Percentiles rank a stretch among this genome's conserved stretches.
phyloP scores from a whole-genome alignment of 1,140 invertebrate genomes.

The Zaprionus camerounensis region DNA sequence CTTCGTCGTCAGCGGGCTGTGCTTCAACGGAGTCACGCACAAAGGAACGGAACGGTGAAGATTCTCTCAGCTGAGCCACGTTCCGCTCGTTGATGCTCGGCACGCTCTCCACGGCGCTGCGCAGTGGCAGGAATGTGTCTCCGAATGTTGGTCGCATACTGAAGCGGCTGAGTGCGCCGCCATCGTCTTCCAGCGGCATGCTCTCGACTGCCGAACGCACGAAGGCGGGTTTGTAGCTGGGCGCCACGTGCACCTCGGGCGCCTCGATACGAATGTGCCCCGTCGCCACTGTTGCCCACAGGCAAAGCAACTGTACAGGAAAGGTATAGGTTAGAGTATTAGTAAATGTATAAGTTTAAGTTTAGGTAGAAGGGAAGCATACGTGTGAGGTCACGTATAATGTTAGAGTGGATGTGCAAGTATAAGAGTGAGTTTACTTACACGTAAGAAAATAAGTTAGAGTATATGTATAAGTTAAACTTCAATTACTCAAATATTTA shows the following conservation, averaged over 20 bases:
- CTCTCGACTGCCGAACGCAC: constrained; percentile 86
- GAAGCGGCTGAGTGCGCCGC: constrained; percentile 46
- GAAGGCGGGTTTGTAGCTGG: constrained; percentile 82
- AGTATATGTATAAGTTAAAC: too few species aligned
- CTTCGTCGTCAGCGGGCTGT: constrained; percentile 81
- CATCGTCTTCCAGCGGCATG: constrained; percentile 70
- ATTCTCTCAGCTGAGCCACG: constrained; percentile 43
- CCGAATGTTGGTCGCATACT: constrained; percentile 63
- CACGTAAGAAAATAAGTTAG: not conserved
- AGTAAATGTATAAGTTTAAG: not conserved
- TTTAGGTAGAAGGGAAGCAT: not conserved
- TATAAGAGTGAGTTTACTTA: constrained; percentile 37
- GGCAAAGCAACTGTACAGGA: constrained; percentile 43
- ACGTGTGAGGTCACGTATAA: not conserved
- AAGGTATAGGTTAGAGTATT: not conserved
- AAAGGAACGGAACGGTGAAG: constrained; percentile 60
- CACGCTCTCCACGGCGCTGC: constrained; percentile 86
- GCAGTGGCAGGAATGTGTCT: constrained; percentile 85
- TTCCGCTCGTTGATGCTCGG: constrained; percentile 80
- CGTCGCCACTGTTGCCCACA: constrained; percentile 18
- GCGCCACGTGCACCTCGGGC: constrained; percentile 61
- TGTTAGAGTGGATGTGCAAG: not conserved
- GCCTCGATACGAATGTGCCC: constrained; percentile 73
- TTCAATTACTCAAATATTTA: too few species aligned
- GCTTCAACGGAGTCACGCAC: constrained; percentile 88